Conservation (phyloP, 2,113 vertebrate species). For the Larimichthys polyactis region DNA sequence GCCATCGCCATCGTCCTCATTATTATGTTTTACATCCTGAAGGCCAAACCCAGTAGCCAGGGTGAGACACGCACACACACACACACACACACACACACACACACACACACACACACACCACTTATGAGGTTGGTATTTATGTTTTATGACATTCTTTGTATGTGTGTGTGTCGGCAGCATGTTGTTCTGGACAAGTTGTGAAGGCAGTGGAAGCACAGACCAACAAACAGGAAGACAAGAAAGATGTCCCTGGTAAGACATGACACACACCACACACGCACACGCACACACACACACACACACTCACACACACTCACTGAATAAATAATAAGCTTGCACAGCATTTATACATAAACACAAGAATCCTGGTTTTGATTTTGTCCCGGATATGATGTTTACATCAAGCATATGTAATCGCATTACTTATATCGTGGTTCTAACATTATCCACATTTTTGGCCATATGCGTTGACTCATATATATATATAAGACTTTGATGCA, state of each 20-base stretch:
- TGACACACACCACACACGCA: slow-evolving; percentile 32
- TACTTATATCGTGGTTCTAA: slow-evolving; percentile 28
- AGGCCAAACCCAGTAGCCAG: slow-evolving; percentile 93
- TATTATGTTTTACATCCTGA: slow-evolving; percentile 98
- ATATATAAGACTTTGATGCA: not conserved
- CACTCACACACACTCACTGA: not conserved
- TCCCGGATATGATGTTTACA: slow-evolving; percentile 24
- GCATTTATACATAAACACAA: slow-evolving; percentile 15
- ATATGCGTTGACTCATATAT: too few species aligned
- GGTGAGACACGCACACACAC: slow-evolving; percentile 80
- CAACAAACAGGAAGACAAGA: slow-evolving; percentile 94
- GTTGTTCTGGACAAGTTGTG: slow-evolving; percentile 92
- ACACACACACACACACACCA: not conserved
- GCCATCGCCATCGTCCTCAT: slow-evolving; percentile 98
- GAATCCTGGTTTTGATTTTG: slow-evolving; percentile 44
- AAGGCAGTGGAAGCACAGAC: slow-evolving; percentile 91
- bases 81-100: not conserved
- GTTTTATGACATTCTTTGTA: not conserved
- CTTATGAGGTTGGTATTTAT: not conserved
- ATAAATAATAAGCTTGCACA: slow-evolving; percentile 15
- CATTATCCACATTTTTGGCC: slow-evolving; percentile 33
- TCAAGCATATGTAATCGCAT: slow-evolving; percentile 32
- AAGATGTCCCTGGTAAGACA: slow-evolving; percentile 90
- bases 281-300: slow-evolving; percentile 25
- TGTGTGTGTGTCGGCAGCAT: slow-evolving; percentile 84